Evolutionary conservation across 2,888 invertebrate genomes (phyloP), one percentile per base, ranked within the genome.

Genomic region (Acrobeloides nanus): DNA sequence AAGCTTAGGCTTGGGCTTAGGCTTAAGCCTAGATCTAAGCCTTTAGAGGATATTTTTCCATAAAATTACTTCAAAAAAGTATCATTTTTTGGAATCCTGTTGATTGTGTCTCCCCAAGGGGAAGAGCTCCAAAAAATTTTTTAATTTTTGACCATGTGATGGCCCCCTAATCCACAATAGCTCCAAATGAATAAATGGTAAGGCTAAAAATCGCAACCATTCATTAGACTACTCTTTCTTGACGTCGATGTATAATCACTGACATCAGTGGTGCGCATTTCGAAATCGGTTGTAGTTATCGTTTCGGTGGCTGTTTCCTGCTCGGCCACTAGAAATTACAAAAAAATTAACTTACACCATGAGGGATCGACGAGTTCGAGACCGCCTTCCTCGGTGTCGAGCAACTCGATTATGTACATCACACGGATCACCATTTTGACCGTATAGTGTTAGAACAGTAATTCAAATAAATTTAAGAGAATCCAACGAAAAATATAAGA

Each of bases 341-440:
- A 41, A 42, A 50, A 17, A 45, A 17, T 46, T 27, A 32, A 62
- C 71, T 68, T 64, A 72, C 72, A 63, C 72, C 73, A 72, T 37
- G 67, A 59, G 18, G 69, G 71, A 52, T 73, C 73, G 51, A 72
- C 71, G 50, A 72, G 64, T 57, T 72, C 72, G 34, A 72, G 59
- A 38, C 72, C 72, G 48, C 72, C 72, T 48, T 72, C 69, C 46
- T 70, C 72, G 51, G 69, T 56, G 25, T 72, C 73, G 45, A 59
- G 57, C 51, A 72, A 56, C 53, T 72, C 72, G 51, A 72, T 67
- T 39, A 72, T 60, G 56, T 64, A 72, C 48, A 68, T 59, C 37
- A 59, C 59, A 42, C 64, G 61, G 43, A 69, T 58, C 52, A 66
- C 67, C 70, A 71, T 71, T n/a, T n/a, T n/a, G n/a, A n/a, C n/a